Conservation (phyloP, 1,140 invertebrate species). For the Andricus grossulariae region DNA sequence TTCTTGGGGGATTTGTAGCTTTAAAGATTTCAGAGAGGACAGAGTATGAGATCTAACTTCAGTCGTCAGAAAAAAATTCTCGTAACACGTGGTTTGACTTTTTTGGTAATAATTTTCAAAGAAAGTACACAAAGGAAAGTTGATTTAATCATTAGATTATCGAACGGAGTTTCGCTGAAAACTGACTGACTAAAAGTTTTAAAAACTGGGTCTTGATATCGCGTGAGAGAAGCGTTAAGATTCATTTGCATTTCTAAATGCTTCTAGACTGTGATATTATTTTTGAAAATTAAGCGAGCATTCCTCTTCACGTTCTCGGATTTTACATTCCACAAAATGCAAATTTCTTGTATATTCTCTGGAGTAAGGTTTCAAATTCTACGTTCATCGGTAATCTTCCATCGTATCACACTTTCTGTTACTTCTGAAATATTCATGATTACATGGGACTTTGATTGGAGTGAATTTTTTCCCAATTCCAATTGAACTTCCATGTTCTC, state of each 20-base stretch:
- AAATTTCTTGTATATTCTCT: slow-evolving; percentile 29
- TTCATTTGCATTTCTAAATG: slow-evolving; percentile 26
- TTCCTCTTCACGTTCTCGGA: slow-evolving; percentile 19
- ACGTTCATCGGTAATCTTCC: slow-evolving; percentile 10
- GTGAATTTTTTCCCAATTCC: neutral
- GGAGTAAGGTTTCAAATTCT: slow-evolving; percentile 20
- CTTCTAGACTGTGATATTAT: slow-evolving; percentile 32
- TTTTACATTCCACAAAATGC: slow-evolving; percentile 1
- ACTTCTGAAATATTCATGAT: slow-evolving; percentile 1
- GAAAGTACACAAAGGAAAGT: neutral
- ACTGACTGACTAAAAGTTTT: neutral
- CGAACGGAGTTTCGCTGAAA: neutral
- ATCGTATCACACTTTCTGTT: slow-evolving; percentile 21
- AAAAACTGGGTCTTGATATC: neutral
- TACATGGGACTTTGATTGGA: neutral
- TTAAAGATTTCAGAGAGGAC: slow-evolving; percentile 22
- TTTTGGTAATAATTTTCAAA: neutral
- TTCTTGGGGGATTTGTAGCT: slow-evolving; percentile 19
- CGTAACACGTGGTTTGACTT: slow-evolving; percentile 15
- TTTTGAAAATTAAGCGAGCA: slow-evolving; percentile 11
- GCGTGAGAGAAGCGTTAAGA: slow-evolving; percentile 25
- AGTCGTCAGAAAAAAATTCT: neutral
- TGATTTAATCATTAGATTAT: neutral
- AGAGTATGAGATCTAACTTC: slow-evolving; percentile 1
- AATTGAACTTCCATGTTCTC: neutral